These are phyloP conservation scores for Drosophila bunnanda DNA, from an alignment of 2,888 invertebrate genomes.

Conservation along the genomic window DNA sequence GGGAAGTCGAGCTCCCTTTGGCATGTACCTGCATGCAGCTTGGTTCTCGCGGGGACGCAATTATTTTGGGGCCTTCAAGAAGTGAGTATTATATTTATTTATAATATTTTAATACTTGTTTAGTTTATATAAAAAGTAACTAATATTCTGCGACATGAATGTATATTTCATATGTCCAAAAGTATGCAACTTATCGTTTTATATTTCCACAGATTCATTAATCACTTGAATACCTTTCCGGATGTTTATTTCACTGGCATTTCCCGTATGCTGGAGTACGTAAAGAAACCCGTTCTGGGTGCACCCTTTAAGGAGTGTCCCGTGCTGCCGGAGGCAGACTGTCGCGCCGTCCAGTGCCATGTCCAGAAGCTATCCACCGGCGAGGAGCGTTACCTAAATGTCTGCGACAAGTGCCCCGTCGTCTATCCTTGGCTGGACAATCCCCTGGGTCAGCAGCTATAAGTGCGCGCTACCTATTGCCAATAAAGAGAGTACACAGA, in stretches of 20 bases:
- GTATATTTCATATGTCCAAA: background rate
- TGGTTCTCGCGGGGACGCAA: constrained; percentile 86
- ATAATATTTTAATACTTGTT: background rate
- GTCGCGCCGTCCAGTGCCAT: constrained; percentile 77
- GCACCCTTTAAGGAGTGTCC: constrained; percentile 81
- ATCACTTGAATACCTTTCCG: constrained; percentile 85
- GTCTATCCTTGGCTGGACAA: constrained; percentile 87
- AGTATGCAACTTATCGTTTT: background rate
- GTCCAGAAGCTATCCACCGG: constrained; percentile 73
- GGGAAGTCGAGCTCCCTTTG: constrained; percentile 86
- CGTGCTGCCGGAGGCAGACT: constrained; percentile 62
- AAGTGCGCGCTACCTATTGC: constrained; percentile 18
- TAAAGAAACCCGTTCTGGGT: constrained; percentile 78
- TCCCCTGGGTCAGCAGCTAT: constrained; percentile 84
- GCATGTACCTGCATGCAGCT: constrained; percentile 7
- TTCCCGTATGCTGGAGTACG: constrained; percentile 80
- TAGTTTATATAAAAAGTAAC: too few relatives aligned
- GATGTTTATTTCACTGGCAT: constrained; percentile 87
- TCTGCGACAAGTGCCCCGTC: constrained; percentile 85
- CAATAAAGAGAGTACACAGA: constrained; percentile 59
- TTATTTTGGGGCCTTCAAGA: constrained; percentile 85
- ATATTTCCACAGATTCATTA: constrained; percentile 85
- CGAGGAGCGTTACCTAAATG: constrained; percentile 85
- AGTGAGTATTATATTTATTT: constrained; percentile 62
- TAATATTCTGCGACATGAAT: too few relatives aligned